phyloP scores from a whole-genome alignment of 2,888 invertebrate species.

The Meloe dianella region DNA sequence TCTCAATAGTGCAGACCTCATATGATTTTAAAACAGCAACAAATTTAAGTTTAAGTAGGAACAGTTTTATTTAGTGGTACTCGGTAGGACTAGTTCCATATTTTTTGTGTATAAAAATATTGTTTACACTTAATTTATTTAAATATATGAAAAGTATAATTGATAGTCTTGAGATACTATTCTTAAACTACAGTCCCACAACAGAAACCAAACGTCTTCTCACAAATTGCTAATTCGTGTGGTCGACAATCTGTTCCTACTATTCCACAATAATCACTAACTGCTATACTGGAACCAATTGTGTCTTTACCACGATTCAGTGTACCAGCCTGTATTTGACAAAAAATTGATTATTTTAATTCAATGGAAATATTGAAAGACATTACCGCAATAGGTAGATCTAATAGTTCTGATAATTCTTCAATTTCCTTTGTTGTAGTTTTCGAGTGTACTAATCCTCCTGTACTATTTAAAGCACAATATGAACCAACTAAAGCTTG shows the following conservation, averaged over 20 bases:
- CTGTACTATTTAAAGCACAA: conserved; percentile 91
- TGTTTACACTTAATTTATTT: no score
- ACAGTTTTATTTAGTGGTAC: no score
- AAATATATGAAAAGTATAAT: no score
- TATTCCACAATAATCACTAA: conserved; percentile 78
- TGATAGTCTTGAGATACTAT: no score
- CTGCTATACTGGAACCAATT: conserved; percentile 93
- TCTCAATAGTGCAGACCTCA: no score
- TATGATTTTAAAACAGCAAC: no score
- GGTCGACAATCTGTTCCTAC: background rate
- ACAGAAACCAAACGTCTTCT: conserved; percentile 77
- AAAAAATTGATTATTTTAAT: no score
- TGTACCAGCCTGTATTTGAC: conserved; percentile 80
- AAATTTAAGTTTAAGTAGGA: no score
- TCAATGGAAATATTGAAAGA: no score
- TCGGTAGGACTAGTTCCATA: no score
- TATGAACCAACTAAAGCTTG: conserved; percentile 97
- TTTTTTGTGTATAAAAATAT: no score
- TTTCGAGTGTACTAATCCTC: conserved; percentile 95
- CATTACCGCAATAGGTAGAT: conserved; percentile 90
- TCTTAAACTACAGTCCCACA: background rate
- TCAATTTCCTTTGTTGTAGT: conserved; percentile 93
- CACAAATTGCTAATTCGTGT: background rate
- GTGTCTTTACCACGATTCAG: conserved; percentile 97
- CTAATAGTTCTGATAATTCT: conserved; percentile 92